Conservation (phyloP, 2,797 vertebrate genomes). For the Rhodeus uyekii region DNA sequence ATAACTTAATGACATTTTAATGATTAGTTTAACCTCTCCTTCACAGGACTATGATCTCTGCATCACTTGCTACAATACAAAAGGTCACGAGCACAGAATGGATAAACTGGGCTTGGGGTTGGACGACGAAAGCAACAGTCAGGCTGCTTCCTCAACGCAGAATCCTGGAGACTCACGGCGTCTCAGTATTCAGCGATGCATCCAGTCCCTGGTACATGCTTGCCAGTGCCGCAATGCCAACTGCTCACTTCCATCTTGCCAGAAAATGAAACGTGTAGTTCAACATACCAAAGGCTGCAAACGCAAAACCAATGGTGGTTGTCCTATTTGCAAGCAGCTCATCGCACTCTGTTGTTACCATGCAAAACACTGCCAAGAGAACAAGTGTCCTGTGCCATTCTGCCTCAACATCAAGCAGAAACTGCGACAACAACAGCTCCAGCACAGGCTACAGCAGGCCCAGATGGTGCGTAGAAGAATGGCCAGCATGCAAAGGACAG, state of each 20-base stretch:
- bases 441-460: conserved; percentile 94
- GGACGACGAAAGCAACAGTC: conserved; percentile 94
- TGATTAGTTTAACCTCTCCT: not conserved
- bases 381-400: conserved; percentile 98
- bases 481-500: conserved; percentile 94
- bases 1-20: not conserved
- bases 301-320: conserved; percentile 95
- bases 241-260: conserved; percentile 95
- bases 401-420: conserved; percentile 99
- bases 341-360: conserved; percentile 98
- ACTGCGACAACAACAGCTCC: conserved; percentile 93
- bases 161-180: conserved; percentile 94
- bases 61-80: conserved; percentile 95
- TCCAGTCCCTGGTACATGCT: conserved; percentile 96
- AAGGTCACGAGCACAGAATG: conserved; percentile 98
- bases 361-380: conserved; percentile 98
- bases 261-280: conserved; percentile 98
- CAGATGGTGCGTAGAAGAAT: conserved; percentile 95
- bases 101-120: conserved; percentile 95
- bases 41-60: conserved; percentile 95
- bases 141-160: conserved; percentile 89
- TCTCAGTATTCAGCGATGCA: conserved; percentile 97
- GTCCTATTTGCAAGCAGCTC: conserved; percentile 97
- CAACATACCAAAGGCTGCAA: conserved; percentile 98
- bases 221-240: conserved; percentile 98